These are phyloP conservation scores for Polia nebulosa DNA, from an alignment of 2,888 invertebrate genomes.

Conservation along the genomic window DNA sequence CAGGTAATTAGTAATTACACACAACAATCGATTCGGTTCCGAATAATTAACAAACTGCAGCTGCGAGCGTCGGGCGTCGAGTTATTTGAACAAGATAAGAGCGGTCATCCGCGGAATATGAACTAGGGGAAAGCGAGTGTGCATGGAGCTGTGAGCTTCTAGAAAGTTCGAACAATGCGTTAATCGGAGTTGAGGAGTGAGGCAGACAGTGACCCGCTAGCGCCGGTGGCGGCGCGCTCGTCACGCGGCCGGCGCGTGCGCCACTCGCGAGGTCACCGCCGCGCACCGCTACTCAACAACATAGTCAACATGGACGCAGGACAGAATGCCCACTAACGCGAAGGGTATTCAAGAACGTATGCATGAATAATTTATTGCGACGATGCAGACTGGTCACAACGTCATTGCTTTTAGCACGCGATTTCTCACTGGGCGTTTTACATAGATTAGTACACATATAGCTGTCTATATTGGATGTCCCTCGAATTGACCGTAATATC, in stretches of 20 bases:
- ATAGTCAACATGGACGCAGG: background rate
- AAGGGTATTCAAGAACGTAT: constrained; percentile 25
- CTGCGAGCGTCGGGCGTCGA: constrained; percentile 54
- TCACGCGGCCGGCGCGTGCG: constrained; percentile 64
- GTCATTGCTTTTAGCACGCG: background rate
- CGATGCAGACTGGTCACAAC: constrained; percentile 17
- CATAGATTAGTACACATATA: background rate
- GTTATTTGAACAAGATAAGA: constrained; percentile 63
- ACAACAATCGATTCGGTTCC: constrained; percentile 42
- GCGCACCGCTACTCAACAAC: constrained; percentile 32
- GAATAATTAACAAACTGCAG: constrained; percentile 57
- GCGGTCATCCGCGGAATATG: constrained; percentile 62
- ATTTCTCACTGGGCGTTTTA: constrained; percentile 19
- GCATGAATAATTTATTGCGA: constrained; percentile 25
- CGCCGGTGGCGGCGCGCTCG: constrained; percentile 69
- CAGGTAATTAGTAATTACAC: constrained; percentile 12
- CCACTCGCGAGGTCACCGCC: constrained; percentile 62
- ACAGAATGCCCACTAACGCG: constrained; percentile 44
- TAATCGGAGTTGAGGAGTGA: constrained; percentile 71
- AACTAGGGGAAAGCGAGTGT: constrained; percentile 69
- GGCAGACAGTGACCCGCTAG: constrained; percentile 71
- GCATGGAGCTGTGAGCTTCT: constrained; percentile 65
- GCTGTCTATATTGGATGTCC: too few species aligned
- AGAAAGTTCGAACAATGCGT: constrained; percentile 76
- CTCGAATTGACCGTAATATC: too few species aligned